Conservation (phyloP, 2,888 invertebrate species). For the Parelbella ahira region DNA sequence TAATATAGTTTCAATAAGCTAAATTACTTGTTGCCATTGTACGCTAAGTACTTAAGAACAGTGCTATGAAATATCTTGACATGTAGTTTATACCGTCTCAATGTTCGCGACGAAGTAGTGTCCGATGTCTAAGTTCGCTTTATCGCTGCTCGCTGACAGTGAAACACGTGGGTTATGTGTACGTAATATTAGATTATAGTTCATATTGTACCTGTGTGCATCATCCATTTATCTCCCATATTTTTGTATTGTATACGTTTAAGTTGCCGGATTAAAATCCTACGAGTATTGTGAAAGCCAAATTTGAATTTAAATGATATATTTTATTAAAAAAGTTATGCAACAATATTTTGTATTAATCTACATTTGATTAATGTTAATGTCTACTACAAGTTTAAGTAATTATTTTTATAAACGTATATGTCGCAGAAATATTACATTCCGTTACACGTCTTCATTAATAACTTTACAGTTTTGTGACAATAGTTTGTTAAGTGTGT, state of each 20-base stretch:
- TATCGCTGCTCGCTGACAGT: conserved; percentile 2
- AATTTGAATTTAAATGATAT: conserved; percentile 7
- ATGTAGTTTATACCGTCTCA: no score
- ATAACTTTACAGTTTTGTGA: no score
- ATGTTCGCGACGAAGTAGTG: no score
- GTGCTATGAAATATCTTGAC: no score
- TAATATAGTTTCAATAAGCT: no score
- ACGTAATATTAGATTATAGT: neutral
- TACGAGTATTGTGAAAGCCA: neutral
- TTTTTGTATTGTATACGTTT: conserved; percentile 12
- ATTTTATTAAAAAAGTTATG: conserved; percentile 9
- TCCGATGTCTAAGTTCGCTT: no score
- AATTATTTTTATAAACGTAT: conserved; percentile 16
- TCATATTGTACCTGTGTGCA: conserved; percentile 13
- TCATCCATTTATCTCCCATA: conserved; percentile 7
- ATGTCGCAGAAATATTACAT: conserved; percentile 3
- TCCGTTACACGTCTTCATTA: no score
- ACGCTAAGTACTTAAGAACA: no score
- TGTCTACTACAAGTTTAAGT: conserved; percentile 1
- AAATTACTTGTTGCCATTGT: no score
- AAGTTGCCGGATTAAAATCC: conserved; percentile 1
- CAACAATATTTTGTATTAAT: conserved; percentile 14
- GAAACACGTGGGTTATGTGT: conserved; percentile 2
- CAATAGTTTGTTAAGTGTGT: no score
- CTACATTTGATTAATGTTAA: conserved; percentile 2